Base-by-base conservation (phyloP, 1,140 invertebrate species). In the Drosophila funebris region DNA sequence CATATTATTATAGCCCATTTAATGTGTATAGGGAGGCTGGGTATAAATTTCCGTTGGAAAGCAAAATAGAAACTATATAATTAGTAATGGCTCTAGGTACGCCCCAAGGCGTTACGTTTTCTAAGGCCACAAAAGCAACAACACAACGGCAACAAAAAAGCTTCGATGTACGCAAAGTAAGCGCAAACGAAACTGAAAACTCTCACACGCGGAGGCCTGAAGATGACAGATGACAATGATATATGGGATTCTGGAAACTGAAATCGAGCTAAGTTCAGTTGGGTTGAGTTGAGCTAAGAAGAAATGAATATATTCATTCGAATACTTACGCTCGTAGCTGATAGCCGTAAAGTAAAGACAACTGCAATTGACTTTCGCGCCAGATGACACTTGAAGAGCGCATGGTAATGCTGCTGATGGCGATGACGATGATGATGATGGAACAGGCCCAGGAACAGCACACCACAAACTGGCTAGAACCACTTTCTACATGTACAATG, bases 181-280 rank as follows among this genome's bases (percentile, higher is more conserved):
- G 24, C 13, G 18, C 54, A 76, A 78, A 78, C 73, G 76, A 78
- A 76, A 78, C 73, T 75, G 76, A 78, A 77, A 78, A 76, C 76
- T 76, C 76, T 72, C 73, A 70, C 71, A 77, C 71, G 22, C 43
- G 11, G 8, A 46, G 29, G 27, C 46, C 50, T 69, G 50, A 73
- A 69, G 64, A 61, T 78, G 76, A 78, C 70, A 76, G 73, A 66
- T 67, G 76, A 78, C 76, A 78, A 78, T 78, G 76, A 78, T 76
- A 60, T 78, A 78, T 78, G 76, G 73, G 76, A 76, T 78, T 78
- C 76, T 78, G 76, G 76, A 78, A 78, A 78, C 50, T 58, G 76
- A 78, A 78, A 78, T 68, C 62, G 61, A 74, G 48, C 27, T 7
- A 48, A 44, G 37, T 39, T 36, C 9, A 36, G 33, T 7, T 36